These are phyloP conservation scores for Achroia grisella DNA, from an alignment of 1,140 invertebrate species.

Conservation along the genomic window DNA sequence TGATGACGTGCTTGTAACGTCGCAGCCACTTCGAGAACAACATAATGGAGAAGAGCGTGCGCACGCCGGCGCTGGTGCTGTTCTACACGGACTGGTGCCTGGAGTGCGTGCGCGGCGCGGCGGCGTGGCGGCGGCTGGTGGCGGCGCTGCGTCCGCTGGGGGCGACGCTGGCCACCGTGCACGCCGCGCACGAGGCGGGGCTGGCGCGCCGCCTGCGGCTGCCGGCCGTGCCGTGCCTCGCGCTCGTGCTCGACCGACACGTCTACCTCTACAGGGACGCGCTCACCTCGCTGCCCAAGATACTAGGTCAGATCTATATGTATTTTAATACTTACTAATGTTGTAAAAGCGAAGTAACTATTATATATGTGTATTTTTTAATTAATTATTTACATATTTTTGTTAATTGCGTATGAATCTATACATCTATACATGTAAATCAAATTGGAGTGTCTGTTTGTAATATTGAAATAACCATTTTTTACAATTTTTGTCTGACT, in stretches of 20 bases:
- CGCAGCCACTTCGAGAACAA: constrained; percentile 89
- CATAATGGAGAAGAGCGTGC: constrained; percentile 86
- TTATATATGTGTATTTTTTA: too few relatives aligned
- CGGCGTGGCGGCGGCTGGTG: constrained; percentile 86
- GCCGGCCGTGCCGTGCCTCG: constrained; percentile 85
- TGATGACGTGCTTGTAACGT: neutral
- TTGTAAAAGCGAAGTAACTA: too few relatives aligned
- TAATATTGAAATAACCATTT: too few relatives aligned
- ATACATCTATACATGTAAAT: too few relatives aligned
- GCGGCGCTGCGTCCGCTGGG: constrained; percentile 88
- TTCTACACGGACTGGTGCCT: constrained; percentile 97
- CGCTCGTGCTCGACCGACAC: constrained; percentile 87
- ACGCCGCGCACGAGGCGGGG: constrained; percentile 85
- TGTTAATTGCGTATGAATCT: too few relatives aligned
- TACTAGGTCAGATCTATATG: constrained; percentile 80
- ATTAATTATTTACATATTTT: too few relatives aligned
- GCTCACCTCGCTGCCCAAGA: constrained; percentile 83
- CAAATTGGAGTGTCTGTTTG: too few relatives aligned
- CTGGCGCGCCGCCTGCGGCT: constrained; percentile 86
- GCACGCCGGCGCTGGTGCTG: constrained; percentile 87
- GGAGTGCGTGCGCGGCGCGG: constrained; percentile 88
- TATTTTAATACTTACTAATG: neutral
- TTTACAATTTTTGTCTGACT: too few relatives aligned
- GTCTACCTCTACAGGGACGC: constrained; percentile 87
- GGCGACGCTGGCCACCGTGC: constrained; percentile 84